These are phyloP conservation scores for Channa argus DNA, from an alignment of 2,113 vertebrate species.

Conservation along the genomic window DNA sequence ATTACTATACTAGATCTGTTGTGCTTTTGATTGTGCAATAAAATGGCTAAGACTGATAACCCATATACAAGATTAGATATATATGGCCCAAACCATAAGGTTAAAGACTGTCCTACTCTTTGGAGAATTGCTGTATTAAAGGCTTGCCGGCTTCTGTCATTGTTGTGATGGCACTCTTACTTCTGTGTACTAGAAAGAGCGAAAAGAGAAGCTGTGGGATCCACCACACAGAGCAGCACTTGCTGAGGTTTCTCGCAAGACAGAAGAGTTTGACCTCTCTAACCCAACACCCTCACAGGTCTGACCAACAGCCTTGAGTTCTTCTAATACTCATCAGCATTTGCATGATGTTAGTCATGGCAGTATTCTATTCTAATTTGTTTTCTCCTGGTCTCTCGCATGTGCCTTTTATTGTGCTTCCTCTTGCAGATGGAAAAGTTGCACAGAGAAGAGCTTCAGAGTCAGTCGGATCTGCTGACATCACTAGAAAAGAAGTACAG, in stretches of 20 bases:
- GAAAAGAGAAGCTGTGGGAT: constrained; percentile 98
- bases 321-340: neutral
- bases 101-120: neutral
- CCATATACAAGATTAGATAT: neutral
- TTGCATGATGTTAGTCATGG: neutral
- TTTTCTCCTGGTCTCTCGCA: neutral
- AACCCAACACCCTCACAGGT: constrained; percentile 91
- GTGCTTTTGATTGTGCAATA: neutral
- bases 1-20: constrained; percentile 13
- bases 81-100: too few species aligned
- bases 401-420: neutral
- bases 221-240: constrained; percentile 91
- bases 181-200: constrained; percentile 88
- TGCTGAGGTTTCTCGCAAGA: constrained; percentile 91
- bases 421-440: constrained; percentile 88
- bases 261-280: constrained; percentile 92
- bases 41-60: neutral
- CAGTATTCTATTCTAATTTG: neutral
- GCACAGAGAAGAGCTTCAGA: constrained; percentile 94
- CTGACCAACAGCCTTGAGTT: constrained; percentile 20
- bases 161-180: neutral
- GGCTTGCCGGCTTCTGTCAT: neutral
- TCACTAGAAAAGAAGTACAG: constrained; percentile 97
- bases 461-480: constrained; percentile 92
- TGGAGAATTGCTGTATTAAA: too few species aligned